Percentiles rank a stretch among this genome's conserved stretches.
These are phyloP conservation scores for Heliconius cydno DNA, from an alignment of 2,888 invertebrate genomes.

Conservation along the genomic window DNA sequence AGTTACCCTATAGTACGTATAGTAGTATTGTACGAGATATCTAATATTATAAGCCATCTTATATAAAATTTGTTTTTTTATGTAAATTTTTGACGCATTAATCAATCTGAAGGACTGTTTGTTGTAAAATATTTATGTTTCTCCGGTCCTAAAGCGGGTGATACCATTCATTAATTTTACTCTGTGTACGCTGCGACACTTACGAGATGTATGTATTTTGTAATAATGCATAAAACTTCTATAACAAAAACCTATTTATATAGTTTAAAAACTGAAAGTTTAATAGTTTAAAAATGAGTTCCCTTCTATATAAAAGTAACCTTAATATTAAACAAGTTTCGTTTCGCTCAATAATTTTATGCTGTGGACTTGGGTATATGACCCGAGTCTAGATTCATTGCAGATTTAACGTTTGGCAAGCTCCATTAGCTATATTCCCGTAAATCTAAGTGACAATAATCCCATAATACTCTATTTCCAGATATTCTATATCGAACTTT, in stretches of 20 bases:
- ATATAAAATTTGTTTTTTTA: neutral
- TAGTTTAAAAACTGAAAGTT: neutral
- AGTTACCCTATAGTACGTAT: neutral
- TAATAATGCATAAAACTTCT: too few relatives aligned
- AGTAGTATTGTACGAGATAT: neutral
- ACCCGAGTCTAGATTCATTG: slow-evolving; percentile 11
- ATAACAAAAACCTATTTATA: too few relatives aligned
- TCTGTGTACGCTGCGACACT: neutral
- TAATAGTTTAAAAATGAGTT: neutral
- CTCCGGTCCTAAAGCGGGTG: neutral
- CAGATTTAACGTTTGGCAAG: slow-evolving; percentile 7
- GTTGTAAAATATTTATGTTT: neutral
- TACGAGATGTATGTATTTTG: too few relatives aligned
- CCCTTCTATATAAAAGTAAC: neutral
- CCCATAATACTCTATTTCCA: neutral
- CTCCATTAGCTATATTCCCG: slow-evolving; percentile 18
- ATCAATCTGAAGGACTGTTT: neutral
- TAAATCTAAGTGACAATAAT: slow-evolving; percentile 10
- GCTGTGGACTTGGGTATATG: neutral
- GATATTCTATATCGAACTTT: neutral
- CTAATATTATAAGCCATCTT: neutral
- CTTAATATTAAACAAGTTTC: neutral
- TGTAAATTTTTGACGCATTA: neutral
- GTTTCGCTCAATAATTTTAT: slow-evolving; percentile 13
- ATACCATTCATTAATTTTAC: neutral